Evolutionary conservation across 2,113 vertebrate genomes (phyloP).

Genomic region (Hipposideros armiger): DNA sequence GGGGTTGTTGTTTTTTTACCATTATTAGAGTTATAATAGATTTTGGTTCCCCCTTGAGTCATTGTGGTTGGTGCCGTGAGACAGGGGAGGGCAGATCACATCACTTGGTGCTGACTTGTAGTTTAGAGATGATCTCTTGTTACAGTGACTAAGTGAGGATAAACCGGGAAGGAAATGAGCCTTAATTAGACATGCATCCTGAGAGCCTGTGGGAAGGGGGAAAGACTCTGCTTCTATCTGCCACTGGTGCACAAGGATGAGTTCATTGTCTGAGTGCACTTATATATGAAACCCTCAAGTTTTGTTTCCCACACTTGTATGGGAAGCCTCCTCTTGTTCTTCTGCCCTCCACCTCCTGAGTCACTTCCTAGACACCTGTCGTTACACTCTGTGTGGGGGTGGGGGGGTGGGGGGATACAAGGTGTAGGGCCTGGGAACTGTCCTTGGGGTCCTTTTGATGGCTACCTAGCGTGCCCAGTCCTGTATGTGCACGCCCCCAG

Average conservation of each 20-base stretch:
- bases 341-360: conserved; percentile 31
- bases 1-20: too few relatives aligned
- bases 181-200: background rate
- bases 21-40: background rate
- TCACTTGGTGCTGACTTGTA: background rate
- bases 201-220: too few relatives aligned
- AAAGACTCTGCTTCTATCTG: background rate
- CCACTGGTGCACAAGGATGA: background rate
- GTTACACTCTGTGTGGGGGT: background rate
- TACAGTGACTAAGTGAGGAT: background rate
- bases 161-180: background rate
- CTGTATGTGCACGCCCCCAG: background rate
- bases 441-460: background rate
- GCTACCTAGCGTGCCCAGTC: background rate
- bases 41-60: background rate
- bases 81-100: background rate
- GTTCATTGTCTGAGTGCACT: background rate
- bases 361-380: conserved; percentile 57
- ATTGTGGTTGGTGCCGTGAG: background rate
- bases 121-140: background rate
- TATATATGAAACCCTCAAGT: background rate
- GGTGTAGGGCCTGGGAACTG: conserved; percentile 16
- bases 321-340: conserved; percentile 2
- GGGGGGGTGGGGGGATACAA: background rate
- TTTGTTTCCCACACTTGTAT: background rate